These are phyloP conservation scores for Corythoichthys haematopterus DNA, from an alignment of 2,113 vertebrate genomes.

Conservation along the genomic window DNA sequence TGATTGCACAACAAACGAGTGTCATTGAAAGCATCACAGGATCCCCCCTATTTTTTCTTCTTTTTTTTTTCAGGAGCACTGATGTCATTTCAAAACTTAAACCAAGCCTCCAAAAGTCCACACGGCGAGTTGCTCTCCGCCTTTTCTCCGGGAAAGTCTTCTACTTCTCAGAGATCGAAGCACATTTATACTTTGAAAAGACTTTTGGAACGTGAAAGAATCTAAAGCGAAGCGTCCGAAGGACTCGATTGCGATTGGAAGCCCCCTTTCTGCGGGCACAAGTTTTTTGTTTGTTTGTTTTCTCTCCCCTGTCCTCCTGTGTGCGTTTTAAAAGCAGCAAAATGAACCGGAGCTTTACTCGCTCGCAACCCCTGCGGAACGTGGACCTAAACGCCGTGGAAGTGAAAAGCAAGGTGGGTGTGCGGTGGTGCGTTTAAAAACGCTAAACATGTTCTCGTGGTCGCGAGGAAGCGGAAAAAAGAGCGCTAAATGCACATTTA, in stretches of 20 bases:
- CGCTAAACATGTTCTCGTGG: neutral
- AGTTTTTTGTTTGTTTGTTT: constrained; percentile 22
- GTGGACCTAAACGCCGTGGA: constrained; percentile 85
- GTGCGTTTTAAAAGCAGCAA: constrained; percentile 10
- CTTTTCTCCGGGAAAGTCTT: constrained; percentile 29
- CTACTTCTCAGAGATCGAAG: constrained; percentile 12
- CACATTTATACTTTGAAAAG: neutral
- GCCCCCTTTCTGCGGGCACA: constrained; percentile 54
- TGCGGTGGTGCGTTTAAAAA: neutral
- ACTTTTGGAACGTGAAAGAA: constrained; percentile 14
- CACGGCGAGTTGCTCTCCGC: constrained; percentile 48
- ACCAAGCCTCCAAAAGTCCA: constrained; percentile 54
- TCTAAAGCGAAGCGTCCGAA: neutral
- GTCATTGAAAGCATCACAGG: constrained; percentile 17
- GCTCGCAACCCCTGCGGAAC: constrained; percentile 82
- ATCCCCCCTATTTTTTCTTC: constrained; percentile 27
- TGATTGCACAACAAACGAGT: neutral
- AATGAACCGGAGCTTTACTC: constrained; percentile 92
- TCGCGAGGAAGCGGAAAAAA: neutral
- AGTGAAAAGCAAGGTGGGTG: constrained; percentile 93
- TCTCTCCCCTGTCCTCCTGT: neutral
- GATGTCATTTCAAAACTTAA: constrained; percentile 77
- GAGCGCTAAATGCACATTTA: neutral
- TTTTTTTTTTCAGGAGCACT: constrained; percentile 53
- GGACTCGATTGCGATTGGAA: constrained; percentile 28